Evolutionary conservation across 1,140 invertebrate species (phyloP), one percentile per base, ranked within the genome.

Genomic region (Anastrepha obliqua): DNA sequence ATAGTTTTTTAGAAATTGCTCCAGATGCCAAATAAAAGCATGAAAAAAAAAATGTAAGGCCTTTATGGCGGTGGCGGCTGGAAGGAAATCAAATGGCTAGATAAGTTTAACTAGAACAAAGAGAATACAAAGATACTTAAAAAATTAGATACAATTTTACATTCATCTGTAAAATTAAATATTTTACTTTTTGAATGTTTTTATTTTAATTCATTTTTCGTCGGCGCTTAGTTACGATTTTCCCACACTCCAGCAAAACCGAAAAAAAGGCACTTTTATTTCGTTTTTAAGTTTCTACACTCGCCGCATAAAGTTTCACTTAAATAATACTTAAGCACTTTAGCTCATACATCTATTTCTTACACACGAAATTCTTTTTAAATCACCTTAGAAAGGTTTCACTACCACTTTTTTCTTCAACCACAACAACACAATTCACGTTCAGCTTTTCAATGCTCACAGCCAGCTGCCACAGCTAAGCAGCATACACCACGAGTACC

Each of bases 341-440:
- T 44, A 70, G 2, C 17, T 44, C 8, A 74, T 39, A 58, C 39
- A 51, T 13, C 47, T 67, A 67, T 67, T 67, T 67, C 64, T 67
- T 29, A 39, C 13, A 70, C 11, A 20, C 65, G 42, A 74, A 81
- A 55, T 81, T 81, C 15, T 81, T 81, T 81, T 51, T 55, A 51
- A 81, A 55, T 81, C 47, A 55, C 74, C 7, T 81, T 87, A 62
- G 87, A 59, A 44, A 44, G 51, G 55, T 60, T 74, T 78, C 58
- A 74, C 74, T n/a, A 87, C 3, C 74, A 55, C 74, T 81, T 29
- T 7, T 17, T 81, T 51, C 2, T 55, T 55, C 47, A 6, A 78
- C 15, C 0, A 29, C 29, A 29, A 29, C 29, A 29, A 29, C 29
- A 29, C 29, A 29, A n/a, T 8, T 6, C 74, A 39, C 29, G 29